Evolutionary conservation across 2,888 invertebrate genomes (phyloP).

Genomic region (Aporophyla lueneburgensis): DNA sequence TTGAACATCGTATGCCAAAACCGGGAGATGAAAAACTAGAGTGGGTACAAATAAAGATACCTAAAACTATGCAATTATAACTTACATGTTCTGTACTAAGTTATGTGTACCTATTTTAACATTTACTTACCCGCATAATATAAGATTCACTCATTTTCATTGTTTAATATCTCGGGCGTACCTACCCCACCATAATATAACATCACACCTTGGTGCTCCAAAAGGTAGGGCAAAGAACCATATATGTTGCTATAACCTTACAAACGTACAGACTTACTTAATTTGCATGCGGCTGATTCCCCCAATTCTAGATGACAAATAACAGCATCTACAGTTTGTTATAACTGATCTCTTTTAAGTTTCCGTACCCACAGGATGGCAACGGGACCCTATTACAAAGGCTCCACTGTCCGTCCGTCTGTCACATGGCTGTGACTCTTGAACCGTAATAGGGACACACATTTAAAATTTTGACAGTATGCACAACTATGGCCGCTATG

Average conservation of each 20-base stretch:
- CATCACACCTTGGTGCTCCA: neutral
- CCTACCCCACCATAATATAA: neutral
- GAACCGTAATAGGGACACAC: no score
- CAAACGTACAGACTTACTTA: neutral
- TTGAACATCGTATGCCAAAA: conserved; percentile 68
- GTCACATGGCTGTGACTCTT: no score
- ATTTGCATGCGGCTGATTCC: neutral
- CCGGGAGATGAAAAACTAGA: conserved; percentile 74
- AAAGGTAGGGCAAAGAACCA: no score
- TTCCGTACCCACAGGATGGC: no score
- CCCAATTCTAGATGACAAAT: neutral
- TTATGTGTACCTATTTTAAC: neutral
- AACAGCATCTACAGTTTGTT: neutral
- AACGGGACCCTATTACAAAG: no score
- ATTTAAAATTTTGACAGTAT: no score
- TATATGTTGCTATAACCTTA: neutral
- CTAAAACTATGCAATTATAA: conserved; percentile 60
- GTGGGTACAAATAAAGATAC: conserved; percentile 83
- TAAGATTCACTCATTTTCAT: neutral
- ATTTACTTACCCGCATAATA: no score
- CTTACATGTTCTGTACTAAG: conserved; percentile 4
- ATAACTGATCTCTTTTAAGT: neutral
- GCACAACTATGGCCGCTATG: no score
- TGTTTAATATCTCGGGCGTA: neutral
- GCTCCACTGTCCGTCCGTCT: no score